These are phyloP conservation scores for Leptogaster cylindrica DNA, from an alignment of 2,888 invertebrate species.

Conservation along the genomic window DNA sequence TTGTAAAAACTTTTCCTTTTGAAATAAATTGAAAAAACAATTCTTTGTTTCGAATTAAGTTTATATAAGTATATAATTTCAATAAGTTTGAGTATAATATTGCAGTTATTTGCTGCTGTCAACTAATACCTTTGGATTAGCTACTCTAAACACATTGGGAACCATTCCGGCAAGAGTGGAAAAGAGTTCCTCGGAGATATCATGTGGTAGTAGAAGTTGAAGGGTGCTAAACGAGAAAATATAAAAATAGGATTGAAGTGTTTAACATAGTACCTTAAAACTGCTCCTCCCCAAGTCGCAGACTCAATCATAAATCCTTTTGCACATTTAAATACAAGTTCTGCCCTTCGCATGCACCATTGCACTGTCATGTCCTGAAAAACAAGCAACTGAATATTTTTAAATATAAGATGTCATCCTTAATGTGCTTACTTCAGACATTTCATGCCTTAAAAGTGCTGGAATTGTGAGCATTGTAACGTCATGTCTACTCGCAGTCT, in stretches of 20 bases:
- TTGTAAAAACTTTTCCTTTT: too few species aligned
- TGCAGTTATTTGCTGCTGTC: slow-evolving; percentile 58
- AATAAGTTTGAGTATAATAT: neutral
- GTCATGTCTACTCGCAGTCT: slow-evolving; percentile 94
- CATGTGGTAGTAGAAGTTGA: slow-evolving; percentile 75
- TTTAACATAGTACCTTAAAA: slow-evolving; percentile 73
- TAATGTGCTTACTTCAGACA: slow-evolving; percentile 77
- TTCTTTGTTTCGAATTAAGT: too few species aligned
- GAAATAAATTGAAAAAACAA: too few species aligned
- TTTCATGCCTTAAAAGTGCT: slow-evolving; percentile 88
- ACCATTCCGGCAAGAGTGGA: slow-evolving; percentile 83
- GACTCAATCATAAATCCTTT: slow-evolving; percentile 99
- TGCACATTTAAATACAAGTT: slow-evolving; percentile 97
- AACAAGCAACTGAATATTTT: slow-evolving; percentile 18
- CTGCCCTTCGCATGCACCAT: slow-evolving; percentile 96
- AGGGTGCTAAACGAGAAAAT: slow-evolving; percentile 54
- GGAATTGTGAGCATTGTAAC: slow-evolving; percentile 93
- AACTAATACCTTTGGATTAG: slow-evolving; percentile 87
- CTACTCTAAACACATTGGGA: slow-evolving; percentile 90
- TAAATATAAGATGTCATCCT: neutral
- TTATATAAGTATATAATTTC: too few species aligned
- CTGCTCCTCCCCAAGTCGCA: slow-evolving; percentile 90
- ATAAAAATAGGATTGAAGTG: neutral
- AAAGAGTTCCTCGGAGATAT: slow-evolving; percentile 83
- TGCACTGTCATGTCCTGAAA: slow-evolving; percentile 90